Evolutionary conservation across 1,140 invertebrate species (phyloP), one percentile per base, ranked within the genome.

Genomic region (Caenorhabditis brenneri): DNA sequence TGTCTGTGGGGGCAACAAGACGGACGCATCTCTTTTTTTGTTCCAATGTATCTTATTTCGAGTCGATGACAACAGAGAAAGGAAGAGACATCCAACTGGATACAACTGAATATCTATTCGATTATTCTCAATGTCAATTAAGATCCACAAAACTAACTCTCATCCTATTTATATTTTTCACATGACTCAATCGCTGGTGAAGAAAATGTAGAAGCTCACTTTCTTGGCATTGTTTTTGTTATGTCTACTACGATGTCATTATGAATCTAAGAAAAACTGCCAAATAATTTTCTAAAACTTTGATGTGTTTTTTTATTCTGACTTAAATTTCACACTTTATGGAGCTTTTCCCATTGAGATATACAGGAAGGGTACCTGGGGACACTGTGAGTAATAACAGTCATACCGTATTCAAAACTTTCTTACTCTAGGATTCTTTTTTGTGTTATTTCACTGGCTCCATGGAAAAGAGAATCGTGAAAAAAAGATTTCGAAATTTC

Each of bases 81-180:
- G 33, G 36, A 42, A 1, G 42, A 36, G 60, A 19, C 31, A 12
- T 12, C 55, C 3, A 2, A 42, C 65, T 74, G 65, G 36, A 74
- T 31, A 74, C 29, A 74, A 74, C 65, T 74, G 22, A 42, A 42
- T 74, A 33, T 74, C 27, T 74, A 74, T 74, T 74, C 65, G 36
- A 74, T 74, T 74, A 74, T 46, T 74, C 65, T 74, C 65, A 74
- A 74, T 74, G 65, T 74, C 65, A 74, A 42, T 74, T 74, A 42
- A 74, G 65, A 65, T 42, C 19, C 65, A 74, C 65, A 74, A 39
- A 33, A 33, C n/a, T n/a, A n/a, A n/a, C 19, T 31, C 29, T 74
- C 65, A 27, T 42, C n/a, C 15, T 31, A 42, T 74, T 42, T 74
- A 42, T 74, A 15, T 65, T 65, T 36, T 65, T 65, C 58, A 65